Percentiles rank a stretch among this genome's conserved stretches.
Conservation (phyloP, 1,140 invertebrate genomes). For the Saccostrea echinata region DNA sequence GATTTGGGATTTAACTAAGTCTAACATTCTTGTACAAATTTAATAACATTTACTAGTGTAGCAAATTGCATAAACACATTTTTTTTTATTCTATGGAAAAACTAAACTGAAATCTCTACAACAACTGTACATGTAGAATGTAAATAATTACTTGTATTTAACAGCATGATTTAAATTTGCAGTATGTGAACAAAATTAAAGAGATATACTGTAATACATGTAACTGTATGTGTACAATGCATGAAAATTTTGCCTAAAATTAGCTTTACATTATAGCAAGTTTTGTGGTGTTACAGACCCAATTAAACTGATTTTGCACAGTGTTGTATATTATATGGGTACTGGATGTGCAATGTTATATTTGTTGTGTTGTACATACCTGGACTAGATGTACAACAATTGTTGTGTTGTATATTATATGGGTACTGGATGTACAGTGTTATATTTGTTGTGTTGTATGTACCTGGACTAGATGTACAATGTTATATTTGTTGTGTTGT, state of each 20-base stretch:
- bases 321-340: neutral
- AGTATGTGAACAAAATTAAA: too few species aligned
- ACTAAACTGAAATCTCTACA: too few species aligned
- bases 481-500: neutral
- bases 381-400: neutral
- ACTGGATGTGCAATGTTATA: neutral
- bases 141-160: too few species aligned
- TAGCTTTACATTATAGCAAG: too few species aligned
- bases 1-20: neutral
- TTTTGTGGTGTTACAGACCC: too few species aligned
- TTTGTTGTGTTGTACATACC: neutral
- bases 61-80: neutral
- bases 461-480: neutral
- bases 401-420: neutral
- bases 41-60: neutral
- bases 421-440: neutral
- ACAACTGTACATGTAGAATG: too few species aligned
- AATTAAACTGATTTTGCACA: too few species aligned
- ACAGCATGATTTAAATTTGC: too few species aligned
- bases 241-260: too few species aligned
- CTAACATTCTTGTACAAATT: neutral
- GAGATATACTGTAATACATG: too few species aligned
- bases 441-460: neutral
- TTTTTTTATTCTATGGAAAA: too few species aligned
- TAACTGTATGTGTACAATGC: too few species aligned